phyloP scores from a whole-genome alignment of 92 coral and sea anemone species.

The Zoanthus solanderi region DNA sequence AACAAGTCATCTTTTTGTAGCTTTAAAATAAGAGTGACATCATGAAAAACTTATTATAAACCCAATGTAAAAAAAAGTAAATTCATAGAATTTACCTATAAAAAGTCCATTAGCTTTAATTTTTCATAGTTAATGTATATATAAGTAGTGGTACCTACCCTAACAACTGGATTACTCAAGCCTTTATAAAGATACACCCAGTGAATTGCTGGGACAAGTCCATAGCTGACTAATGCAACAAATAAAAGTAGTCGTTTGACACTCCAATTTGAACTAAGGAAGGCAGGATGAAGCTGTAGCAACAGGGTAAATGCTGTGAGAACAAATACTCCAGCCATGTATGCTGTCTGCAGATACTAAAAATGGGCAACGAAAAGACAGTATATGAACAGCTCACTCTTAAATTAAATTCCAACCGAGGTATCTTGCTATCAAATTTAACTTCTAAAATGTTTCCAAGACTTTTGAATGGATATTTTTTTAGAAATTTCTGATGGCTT shows the following conservation, averaged over 20 bases:
- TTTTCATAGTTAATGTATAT: neutral
- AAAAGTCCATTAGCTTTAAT: neutral
- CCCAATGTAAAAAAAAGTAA: too few relatives aligned
- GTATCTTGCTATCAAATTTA: too few relatives aligned
- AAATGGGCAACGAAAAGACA: neutral
- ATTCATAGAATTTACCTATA: too few relatives aligned
- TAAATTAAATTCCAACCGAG: too few relatives aligned
- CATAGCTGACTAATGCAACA: slow-evolving; percentile 84
- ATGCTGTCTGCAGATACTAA: slow-evolving; percentile 76
- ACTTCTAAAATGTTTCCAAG: too few relatives aligned
- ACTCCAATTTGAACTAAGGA: slow-evolving; percentile 91
- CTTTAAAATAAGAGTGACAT: too few relatives aligned
- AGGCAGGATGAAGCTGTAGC: slow-evolving; percentile 89
- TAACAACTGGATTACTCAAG: slow-evolving; percentile 71
- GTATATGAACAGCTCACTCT: too few relatives aligned
- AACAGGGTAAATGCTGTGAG: slow-evolving; percentile 76
- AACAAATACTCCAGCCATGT: slow-evolving; percentile 76
- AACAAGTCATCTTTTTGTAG: too few relatives aligned
- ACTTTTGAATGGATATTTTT: too few relatives aligned
- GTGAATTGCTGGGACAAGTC: slow-evolving; percentile 84
- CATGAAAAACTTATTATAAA: too few relatives aligned
- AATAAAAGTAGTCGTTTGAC: slow-evolving; percentile 79
- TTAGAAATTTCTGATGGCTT: too few relatives aligned
- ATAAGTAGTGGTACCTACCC: slow-evolving; percentile 55
- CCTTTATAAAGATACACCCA: slow-evolving; percentile 93